Conservation (phyloP, 1,140 invertebrate genomes). For the Drosophila malerkotliana region DNA sequence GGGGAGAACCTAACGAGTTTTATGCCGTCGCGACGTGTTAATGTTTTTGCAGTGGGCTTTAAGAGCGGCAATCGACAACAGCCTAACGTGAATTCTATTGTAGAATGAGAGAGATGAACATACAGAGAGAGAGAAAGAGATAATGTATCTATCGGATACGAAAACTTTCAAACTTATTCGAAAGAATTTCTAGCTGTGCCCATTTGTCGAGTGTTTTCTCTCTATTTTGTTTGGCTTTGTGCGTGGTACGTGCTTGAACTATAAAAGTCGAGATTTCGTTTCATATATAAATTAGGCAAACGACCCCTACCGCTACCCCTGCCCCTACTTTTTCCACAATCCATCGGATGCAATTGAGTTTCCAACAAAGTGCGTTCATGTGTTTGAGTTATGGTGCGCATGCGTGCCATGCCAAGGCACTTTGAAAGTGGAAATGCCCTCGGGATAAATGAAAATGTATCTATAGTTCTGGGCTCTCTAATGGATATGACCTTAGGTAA, state of each 20-base stretch:
- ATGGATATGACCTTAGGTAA: conserved; percentile 37
- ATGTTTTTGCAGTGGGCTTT: conserved; percentile 44
- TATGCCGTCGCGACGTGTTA: conserved; percentile 69
- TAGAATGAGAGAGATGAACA: neutral
- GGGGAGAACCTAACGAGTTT: conserved; percentile 59
- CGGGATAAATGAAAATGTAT: conserved; percentile 17
- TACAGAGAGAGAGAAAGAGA: neutral
- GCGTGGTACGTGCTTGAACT: conserved; percentile 79
- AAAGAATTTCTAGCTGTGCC: conserved; percentile 65
- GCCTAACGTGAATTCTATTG: conserved; percentile 25
- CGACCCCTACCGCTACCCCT: neutral
- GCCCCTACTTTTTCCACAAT: neutral
- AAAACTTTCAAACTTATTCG: conserved; percentile 42
- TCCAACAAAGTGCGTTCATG: conserved; percentile 72
- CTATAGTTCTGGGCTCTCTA: conserved; percentile 16
- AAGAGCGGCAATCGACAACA: conserved; percentile 16
- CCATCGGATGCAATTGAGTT: conserved; percentile 52
- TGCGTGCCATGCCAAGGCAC: conserved; percentile 56
- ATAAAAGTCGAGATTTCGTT: conserved; percentile 75
- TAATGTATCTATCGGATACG: conserved; percentile 21
- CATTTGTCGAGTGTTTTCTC: conserved; percentile 66
- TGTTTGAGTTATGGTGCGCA: conserved; percentile 77
- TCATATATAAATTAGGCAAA: conserved; percentile 66
- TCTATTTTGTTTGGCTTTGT: conserved; percentile 47
- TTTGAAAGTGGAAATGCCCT: conserved; percentile 45